Base-by-base conservation (phyloP, 2,888 invertebrate genomes). In the Chrysodeixis includens region DNA sequence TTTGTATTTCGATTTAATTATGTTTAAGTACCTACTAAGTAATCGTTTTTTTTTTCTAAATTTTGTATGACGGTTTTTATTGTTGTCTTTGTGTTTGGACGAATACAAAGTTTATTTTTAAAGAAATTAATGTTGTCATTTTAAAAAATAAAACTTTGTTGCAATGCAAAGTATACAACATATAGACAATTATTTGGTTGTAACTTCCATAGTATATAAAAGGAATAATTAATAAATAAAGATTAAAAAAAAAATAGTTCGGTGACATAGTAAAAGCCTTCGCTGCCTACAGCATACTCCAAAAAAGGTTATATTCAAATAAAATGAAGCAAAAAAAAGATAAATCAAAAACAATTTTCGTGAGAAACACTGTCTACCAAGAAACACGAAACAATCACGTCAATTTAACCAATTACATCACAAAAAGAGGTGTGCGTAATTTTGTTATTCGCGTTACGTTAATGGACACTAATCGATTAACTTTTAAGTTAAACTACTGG, bases 401-500 rank as follows among this genome's bases (percentile, higher is more conserved):
- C 18, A 22, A 62, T 67, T 59, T 57, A 54, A 71, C 10, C 10
- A 30, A 63, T 76, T 72, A 66, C 59, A 54, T 59, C 62, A 61
- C 9, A 10, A 56, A 64, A 64, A 60, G 5, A 52, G 59, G 35
- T 18, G 32, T 69, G 22, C 35, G 35, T 59, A 52, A 59, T 51
- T 55, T 62, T 51, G 20, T 56, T 64, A 52, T 40, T 20, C 63
- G 12, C 52, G 66, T 73, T 76, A 52, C 59, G 46, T 46, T 66
- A 72, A 58, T 62, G 6, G 53, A n/a, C 49, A 40, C 12, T 22
- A 76, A 66, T 55, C 51, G 16, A 51, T 61, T 55, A 8, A 53
- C 73, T 72, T 68, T 66, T 62, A 54, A 49, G 30, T 35, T 30
- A 68, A 57, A 58, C 57, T 66, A 73, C 69, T 58, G 52, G 74